Evolutionary conservation across 2,113 vertebrate species (phyloP), one percentile per base, ranked within the genome.

Genomic region (Passer montanus): DNA sequence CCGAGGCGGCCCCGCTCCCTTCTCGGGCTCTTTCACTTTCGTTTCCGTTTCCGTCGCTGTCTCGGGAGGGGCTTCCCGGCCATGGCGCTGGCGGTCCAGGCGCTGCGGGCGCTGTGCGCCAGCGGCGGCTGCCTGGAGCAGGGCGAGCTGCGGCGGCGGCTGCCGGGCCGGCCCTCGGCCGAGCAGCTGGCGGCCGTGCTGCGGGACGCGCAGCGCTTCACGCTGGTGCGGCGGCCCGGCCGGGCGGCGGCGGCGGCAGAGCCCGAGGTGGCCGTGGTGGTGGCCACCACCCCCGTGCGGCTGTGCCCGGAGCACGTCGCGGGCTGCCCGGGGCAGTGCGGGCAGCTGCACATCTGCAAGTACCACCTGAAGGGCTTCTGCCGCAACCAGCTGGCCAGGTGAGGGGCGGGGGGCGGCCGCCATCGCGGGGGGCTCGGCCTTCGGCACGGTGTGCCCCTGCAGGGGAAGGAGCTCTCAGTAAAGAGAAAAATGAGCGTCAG

Each of bases 341-440:
- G 95, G 49, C 94, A 83, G 76, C 97, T 98, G 68, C 98, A 98
- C 44, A 63, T 98, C 73, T 98, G 98, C 96, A 98, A 95, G 82
- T 98, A 93, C 86, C 90, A 97, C 93, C 24, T 98, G 31, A 97
- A 83, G 44, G 98, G 98, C 16, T 73, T 80, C 55, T 98, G 98
- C 95, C 97, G 95, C 69, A 94, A 97, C 87, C 30, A 64, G 75
- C 31, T 8, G 47, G 44, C 79, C 67, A 96, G 98, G 98, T 98
- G 88, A 98, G 95, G 56, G 47, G 15, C 18, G 49, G 15, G 27
- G 28, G 26, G 6, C 7, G 53, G 53, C 26, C 63, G 19, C n/a
- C 69, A 15, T 46, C 17, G 58, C 39, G 41, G 13, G 26, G 19
- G 15, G 17, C n/a, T 76, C 33, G 17, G 83, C 70, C 49, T 15